Conservation (phyloP, 2,888 invertebrate genomes). For the Ommatoiulus sabulosus region DNA sequence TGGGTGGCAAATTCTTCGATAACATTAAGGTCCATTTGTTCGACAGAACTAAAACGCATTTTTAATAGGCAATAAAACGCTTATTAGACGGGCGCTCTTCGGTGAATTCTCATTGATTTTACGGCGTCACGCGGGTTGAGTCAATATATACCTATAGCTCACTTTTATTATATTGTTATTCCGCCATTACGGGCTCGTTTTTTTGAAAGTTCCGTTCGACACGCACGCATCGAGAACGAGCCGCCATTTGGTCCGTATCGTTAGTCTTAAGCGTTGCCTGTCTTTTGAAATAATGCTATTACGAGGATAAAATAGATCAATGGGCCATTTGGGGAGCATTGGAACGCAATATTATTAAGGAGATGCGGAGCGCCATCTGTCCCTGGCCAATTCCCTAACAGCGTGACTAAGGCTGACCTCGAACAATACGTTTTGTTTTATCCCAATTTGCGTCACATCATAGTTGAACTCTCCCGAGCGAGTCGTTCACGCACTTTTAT, state of each 20-base stretch:
- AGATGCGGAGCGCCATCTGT: neutral
- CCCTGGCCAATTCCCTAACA: conserved; percentile 28
- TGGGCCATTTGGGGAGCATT: conserved; percentile 34
- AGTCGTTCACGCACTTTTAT: neutral
- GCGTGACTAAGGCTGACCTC: conserved; percentile 14
- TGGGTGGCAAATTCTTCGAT: no score
- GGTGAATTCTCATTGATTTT: neutral
- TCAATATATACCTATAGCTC: neutral
- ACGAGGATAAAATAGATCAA: neutral
- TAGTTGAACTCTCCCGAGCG: conserved; percentile 34
- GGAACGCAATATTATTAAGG: neutral
- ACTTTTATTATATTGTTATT: neutral
- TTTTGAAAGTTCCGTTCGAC: neutral
- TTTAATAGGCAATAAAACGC: no score
- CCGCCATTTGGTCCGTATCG: neutral
- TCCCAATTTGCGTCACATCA: conserved; percentile 13
- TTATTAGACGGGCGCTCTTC: no score
- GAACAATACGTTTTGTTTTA: conserved; percentile 7
- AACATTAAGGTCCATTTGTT: no score
- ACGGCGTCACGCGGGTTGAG: neutral
- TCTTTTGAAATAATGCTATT: neutral
- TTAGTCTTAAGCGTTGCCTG: neutral
- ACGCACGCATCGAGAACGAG: neutral
- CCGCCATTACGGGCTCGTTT: neutral
- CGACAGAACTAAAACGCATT: no score